Evolutionary conservation across 2,888 invertebrate genomes (phyloP).

Genomic region (Nephrotoma flavescens): DNA sequence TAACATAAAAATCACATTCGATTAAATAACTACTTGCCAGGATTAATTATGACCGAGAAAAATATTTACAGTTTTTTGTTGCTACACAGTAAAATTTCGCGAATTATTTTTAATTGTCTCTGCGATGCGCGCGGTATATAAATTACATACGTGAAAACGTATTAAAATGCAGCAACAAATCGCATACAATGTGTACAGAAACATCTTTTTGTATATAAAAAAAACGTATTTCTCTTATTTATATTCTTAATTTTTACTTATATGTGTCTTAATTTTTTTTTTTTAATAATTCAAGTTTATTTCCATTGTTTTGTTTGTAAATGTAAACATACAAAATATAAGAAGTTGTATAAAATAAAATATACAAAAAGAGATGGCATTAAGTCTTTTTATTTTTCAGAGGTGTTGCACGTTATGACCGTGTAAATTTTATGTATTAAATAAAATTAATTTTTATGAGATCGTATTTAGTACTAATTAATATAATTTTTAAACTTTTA

Average conservation of each 20-base stretch:
- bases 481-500: too few relatives aligned
- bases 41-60: not conserved
- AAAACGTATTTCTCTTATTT: not conserved
- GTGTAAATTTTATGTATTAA: not conserved
- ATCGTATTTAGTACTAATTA: not conserved
- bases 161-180: not conserved
- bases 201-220: not conserved
- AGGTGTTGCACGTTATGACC: not conserved
- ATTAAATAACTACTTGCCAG: not conserved
- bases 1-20: not conserved
- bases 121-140: not conserved
- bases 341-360: not conserved
- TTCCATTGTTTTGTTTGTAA: not conserved
- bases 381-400: not conserved
- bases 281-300: not conserved
- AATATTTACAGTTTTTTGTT: not conserved
- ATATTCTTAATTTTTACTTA: not conserved
- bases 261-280: not conserved
- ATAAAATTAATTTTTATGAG: not conserved
- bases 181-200: not conserved
- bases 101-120: not conserved
- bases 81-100: not conserved
- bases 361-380: not conserved
- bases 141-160: not conserved
- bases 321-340: not conserved